phyloP scores from a whole-genome alignment of 2,888 invertebrate species.

The Lasioglossum oenotherae region DNA sequence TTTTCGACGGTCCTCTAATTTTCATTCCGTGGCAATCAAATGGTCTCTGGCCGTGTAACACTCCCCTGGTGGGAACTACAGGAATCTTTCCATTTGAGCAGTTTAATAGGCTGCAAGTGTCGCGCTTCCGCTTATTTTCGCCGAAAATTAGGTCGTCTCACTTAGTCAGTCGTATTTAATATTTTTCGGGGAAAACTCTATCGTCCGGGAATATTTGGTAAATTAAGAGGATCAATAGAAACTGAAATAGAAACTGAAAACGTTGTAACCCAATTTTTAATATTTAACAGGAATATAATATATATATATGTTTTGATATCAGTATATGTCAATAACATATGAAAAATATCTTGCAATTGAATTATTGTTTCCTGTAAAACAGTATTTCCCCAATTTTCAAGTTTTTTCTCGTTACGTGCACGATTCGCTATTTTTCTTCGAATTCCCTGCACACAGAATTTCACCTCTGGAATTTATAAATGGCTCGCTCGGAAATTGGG shows the following conservation, averaged over 20 bases:
- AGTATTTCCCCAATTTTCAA: background rate
- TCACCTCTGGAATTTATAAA: background rate
- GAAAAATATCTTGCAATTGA: too few relatives aligned
- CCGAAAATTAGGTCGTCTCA: conserved; percentile 19
- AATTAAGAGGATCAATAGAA: background rate
- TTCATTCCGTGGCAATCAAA: conserved; percentile 39
- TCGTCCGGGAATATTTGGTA: background rate
- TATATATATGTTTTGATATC: too few relatives aligned
- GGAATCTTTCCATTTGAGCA: conserved; percentile 24
- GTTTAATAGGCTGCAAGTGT: conserved; percentile 40
- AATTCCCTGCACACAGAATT: background rate
- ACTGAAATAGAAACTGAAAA: background rate
- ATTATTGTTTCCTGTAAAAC: too few relatives aligned
- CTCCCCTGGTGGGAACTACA: background rate
- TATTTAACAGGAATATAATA: background rate
- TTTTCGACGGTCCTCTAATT: conserved; percentile 40
- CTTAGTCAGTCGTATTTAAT: background rate
- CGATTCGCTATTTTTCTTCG: background rate
- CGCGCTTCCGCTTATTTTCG: conserved; percentile 23
- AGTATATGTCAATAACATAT: too few relatives aligned
- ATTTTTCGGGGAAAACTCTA: background rate
- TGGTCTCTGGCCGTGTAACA: conserved; percentile 4
- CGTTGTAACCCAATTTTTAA: background rate
- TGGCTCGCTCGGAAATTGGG: conserved; percentile 9
- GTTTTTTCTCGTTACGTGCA: background rate